phyloP scores from a whole-genome alignment of 2,797 vertebrate genomes.

The Phalanger gymnotis region DNA sequence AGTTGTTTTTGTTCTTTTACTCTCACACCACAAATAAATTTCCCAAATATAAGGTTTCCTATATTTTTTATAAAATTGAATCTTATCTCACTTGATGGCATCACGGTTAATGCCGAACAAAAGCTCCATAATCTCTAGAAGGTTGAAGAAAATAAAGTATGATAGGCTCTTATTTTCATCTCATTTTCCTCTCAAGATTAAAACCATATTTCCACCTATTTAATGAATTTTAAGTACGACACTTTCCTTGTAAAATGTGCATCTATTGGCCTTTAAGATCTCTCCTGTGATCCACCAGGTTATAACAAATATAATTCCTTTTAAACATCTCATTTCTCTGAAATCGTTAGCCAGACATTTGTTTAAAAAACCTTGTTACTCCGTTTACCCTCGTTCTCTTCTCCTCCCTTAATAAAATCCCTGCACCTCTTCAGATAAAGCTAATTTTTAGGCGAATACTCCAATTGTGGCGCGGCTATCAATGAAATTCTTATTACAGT shows the following conservation, averaged over 20 bases:
- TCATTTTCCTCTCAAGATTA: conserved; percentile 17
- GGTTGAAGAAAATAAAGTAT: neutral
- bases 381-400: conserved; percentile 69
- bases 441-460: conserved; percentile 77
- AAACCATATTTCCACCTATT: conserved; percentile 57
- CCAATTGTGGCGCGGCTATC: conserved; percentile 48
- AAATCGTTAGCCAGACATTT: conserved; percentile 75
- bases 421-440: conserved; percentile 81
- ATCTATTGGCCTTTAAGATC: conserved; percentile 67
- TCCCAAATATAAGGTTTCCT: neutral
- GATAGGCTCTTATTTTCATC: neutral
- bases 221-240: conserved; percentile 62
- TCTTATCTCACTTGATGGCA: conserved; percentile 46
- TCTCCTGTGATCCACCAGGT: conserved; percentile 72
- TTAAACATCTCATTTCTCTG: conserved; percentile 75
- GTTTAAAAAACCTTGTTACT: conserved; percentile 80
- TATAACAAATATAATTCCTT: conserved; percentile 67
- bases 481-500: conserved; percentile 71
- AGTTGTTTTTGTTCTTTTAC: neutral
- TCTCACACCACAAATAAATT: neutral
- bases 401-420: conserved; percentile 77
- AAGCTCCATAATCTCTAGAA: conserved; percentile 67
- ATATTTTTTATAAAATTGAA: conserved; percentile 35
- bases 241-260: conserved; percentile 66
- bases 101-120: conserved; percentile 69